phyloP scores from a whole-genome alignment of 2,888 invertebrate genomes.

The Nymphalis c-album region DNA sequence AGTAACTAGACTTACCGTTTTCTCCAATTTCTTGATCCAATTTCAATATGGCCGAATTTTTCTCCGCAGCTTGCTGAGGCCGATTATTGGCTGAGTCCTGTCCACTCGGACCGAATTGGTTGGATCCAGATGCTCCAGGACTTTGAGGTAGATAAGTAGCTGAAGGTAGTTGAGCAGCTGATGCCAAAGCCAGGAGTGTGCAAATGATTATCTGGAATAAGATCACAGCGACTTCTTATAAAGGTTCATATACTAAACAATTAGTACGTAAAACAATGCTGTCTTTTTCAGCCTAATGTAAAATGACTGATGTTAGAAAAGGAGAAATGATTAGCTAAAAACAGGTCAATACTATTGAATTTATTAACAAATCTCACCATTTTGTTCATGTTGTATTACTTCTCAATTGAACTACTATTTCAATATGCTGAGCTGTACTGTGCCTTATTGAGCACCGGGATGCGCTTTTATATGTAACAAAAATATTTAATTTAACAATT shows the following conservation, averaged over 20 bases:
- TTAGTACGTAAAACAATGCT: background rate
- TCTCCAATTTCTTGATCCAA: slow-evolving; percentile 60
- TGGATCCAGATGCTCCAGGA: background rate
- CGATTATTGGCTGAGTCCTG: slow-evolving; percentile 46
- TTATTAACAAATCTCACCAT: slow-evolving; percentile 11
- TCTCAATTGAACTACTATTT: slow-evolving; percentile 13
- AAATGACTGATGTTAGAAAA: too few relatives aligned
- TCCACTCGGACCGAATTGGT: slow-evolving; percentile 37
- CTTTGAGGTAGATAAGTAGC: slow-evolving; percentile 46
- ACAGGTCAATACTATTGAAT: too few relatives aligned
- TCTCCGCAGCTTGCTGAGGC: slow-evolving; percentile 60
- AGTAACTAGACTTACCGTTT: slow-evolving; percentile 48
- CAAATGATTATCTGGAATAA: slow-evolving; percentile 53
- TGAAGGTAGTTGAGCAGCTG: slow-evolving; percentile 60
- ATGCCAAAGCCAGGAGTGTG: slow-evolving; percentile 49
- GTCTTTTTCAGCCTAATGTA: background rate
- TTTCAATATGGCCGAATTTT: slow-evolving; percentile 59
- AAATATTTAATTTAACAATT: slow-evolving; percentile 48
- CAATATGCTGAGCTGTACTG: slow-evolving; percentile 51
- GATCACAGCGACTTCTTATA: background rate
- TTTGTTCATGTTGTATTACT: slow-evolving; percentile 14
- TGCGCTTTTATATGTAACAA: slow-evolving; percentile 59
- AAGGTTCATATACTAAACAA: too few relatives aligned
- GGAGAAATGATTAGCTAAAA: too few relatives aligned
- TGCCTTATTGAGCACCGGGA: slow-evolving; percentile 41